Conservation (phyloP, 1,140 invertebrate genomes). For the Brachionus asplanchnoidis region DNA sequence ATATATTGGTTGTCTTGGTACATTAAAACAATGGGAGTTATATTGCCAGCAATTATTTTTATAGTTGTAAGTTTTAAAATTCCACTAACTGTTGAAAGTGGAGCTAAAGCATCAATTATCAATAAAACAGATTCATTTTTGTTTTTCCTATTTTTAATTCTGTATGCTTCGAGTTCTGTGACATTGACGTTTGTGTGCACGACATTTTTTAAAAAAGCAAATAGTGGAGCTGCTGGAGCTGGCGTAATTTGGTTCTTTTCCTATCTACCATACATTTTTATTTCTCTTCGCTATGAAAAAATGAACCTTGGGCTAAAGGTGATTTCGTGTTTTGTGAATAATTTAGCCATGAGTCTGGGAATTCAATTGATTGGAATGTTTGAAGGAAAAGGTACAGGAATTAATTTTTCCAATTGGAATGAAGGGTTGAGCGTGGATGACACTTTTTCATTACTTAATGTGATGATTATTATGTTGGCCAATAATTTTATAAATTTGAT, state of each 20-base stretch:
- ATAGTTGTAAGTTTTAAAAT: constrained; percentile 58
- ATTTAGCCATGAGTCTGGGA: constrained; percentile 52
- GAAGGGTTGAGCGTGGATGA: constrained; percentile 16
- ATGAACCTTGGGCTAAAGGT: constrained; percentile 47
- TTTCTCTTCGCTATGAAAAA: constrained; percentile 62
- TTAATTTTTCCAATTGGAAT: constrained; percentile 32
- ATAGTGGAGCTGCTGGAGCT: constrained; percentile 50
- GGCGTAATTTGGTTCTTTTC: constrained; percentile 53
- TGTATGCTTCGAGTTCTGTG: constrained; percentile 22
- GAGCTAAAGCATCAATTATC: constrained; percentile 55
- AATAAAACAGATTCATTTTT: constrained; percentile 61
- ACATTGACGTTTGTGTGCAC: constrained; percentile 36
- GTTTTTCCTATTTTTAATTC: constrained; percentile 46
- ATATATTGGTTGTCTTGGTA: constrained; percentile 80
- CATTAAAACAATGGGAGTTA: constrained; percentile 68
- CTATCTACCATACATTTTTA: constrained; percentile 59
- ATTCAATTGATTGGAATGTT: constrained; percentile 53
- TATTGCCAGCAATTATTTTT: constrained; percentile 62
- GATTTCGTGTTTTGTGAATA: constrained; percentile 47
- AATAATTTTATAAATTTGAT: constrained; percentile 8
- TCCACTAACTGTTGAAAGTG: constrained; percentile 37
- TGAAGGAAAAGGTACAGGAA: constrained; percentile 56
- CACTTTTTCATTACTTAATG: background rate
- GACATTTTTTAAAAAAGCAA: constrained; percentile 61
- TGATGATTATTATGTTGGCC: constrained; percentile 1